These are phyloP conservation scores for Contarinia nasturtii DNA, from an alignment of 1,140 invertebrate genomes.

Conservation along the genomic window DNA sequence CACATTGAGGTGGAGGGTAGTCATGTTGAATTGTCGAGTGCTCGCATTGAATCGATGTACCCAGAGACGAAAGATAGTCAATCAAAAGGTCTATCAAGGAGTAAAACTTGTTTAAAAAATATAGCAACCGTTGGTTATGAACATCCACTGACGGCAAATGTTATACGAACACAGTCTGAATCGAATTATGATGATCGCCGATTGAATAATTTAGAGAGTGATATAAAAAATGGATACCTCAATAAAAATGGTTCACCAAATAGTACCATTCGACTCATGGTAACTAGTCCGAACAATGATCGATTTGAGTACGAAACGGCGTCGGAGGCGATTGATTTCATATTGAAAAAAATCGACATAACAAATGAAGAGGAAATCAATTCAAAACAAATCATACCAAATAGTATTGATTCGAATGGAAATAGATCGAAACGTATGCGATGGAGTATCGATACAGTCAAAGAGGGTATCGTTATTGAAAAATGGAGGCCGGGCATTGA, in stretches of 20 bases:
- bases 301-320: too few species aligned
- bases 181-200: too few species aligned
- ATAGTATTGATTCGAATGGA: not conserved
- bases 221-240: not conserved
- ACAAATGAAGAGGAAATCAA: not conserved
- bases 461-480: not conserved
- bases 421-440: not conserved
- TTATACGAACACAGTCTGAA: too few species aligned
- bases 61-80: conserved; percentile 3
- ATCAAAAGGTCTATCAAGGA: not conserved
- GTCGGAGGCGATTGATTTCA: not conserved
- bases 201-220: too few species aligned
- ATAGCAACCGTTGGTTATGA: too few species aligned
- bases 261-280: conserved; percentile 7
- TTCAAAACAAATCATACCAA: not conserved
- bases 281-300: conserved; percentile 20
- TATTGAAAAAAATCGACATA: not conserved
- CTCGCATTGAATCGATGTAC: too few species aligned
- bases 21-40: too few species aligned
- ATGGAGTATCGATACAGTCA: not conserved
- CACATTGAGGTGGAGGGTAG: too few species aligned
- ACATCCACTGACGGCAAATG: too few species aligned
- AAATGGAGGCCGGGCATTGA: not conserved
- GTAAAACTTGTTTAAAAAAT: too few species aligned
- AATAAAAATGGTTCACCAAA: not conserved